These are phyloP conservation scores for Trichogramma evanescens DNA, from an alignment of 2,888 invertebrate genomes.

Conservation along the genomic window DNA sequence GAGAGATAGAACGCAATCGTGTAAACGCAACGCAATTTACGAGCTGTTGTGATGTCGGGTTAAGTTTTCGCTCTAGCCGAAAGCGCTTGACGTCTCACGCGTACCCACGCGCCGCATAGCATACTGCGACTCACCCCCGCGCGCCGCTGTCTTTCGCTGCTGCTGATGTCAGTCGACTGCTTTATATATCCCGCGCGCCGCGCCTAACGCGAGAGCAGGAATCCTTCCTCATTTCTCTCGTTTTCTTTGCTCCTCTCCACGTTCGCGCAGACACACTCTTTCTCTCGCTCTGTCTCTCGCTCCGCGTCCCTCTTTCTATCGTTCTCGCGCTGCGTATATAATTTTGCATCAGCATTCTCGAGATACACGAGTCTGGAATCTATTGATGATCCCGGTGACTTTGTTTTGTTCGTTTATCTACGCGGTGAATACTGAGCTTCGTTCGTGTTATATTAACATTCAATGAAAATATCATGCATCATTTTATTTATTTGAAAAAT, in stretches of 20 bases:
- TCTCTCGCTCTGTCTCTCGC: background rate
- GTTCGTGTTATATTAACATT: too few species aligned
- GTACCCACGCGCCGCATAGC: background rate
- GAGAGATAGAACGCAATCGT: slow-evolving; percentile 14
- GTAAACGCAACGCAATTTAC: slow-evolving; percentile 23
- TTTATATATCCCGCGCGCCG: too few species aligned
- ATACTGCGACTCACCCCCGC: background rate
- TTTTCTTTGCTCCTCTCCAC: background rate
- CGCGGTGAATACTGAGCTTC: too few species aligned
- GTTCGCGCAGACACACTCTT: background rate
- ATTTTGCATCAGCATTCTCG: slow-evolving; percentile 21
- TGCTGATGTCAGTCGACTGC: too few species aligned
- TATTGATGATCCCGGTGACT: too few species aligned
- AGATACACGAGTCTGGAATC: too few species aligned
- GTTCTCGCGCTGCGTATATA: background rate
- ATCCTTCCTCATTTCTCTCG: background rate
- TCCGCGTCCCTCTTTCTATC: background rate
- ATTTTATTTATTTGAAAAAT: too few species aligned
- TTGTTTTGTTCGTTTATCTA: too few species aligned
- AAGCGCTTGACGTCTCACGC: slow-evolving; percentile 3
- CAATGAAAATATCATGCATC: too few species aligned
- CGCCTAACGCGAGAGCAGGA: background rate
- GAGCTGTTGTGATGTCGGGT: slow-evolving; percentile 20
- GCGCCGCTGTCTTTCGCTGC: background rate
- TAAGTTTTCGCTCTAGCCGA: slow-evolving; percentile 12